Evolutionary conservation across 30 jellyfish, hydroid and myxozoan genomes (phyloP).

Genomic region (Aurelia aurita): DNA sequence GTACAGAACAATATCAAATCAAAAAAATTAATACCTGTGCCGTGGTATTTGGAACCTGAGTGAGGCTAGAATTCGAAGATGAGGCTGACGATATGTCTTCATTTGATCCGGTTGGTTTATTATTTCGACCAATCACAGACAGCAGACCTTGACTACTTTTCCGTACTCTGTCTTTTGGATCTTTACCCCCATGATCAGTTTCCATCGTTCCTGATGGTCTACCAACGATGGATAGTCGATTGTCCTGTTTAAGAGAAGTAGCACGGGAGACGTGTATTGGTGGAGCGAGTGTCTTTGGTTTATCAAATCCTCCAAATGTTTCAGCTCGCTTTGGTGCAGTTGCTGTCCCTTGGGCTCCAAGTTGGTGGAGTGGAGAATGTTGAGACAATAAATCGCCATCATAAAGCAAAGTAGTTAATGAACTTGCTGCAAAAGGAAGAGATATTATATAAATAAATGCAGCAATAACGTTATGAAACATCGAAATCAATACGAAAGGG

Average conservation of each 20-base stretch:
- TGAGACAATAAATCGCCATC: conserved; percentile 32
- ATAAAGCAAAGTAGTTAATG: conserved; percentile 57
- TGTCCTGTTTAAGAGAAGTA: conserved; percentile 55
- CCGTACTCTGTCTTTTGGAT: conserved; percentile 65
- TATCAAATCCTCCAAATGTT: conserved; percentile 82
- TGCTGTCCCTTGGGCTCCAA: conserved; percentile 41
- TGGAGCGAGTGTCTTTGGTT: conserved; percentile 54
- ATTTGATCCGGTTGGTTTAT: conserved; percentile 73
- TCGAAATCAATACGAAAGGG: too few relatives aligned
- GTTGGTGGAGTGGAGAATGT: conserved; percentile 23
- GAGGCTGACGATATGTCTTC: conserved; percentile 89
- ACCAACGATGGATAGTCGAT: conserved; percentile 39
- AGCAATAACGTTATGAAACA: too few relatives aligned
- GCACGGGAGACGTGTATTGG: conserved; percentile 72
- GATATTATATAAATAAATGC: too few relatives aligned
- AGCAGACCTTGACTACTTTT: conserved; percentile 74
- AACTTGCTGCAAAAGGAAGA: conserved; percentile 59
- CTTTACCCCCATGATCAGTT: conserved; percentile 32
- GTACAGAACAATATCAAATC: too few relatives aligned
- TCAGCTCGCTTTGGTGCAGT: conserved; percentile 81
- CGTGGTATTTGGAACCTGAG: conserved; percentile 24
- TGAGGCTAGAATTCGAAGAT: conserved; percentile 64
- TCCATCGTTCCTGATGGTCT: conserved; percentile 35
- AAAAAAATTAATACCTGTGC: conserved; percentile 44
- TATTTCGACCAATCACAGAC: conserved; percentile 71